Evolutionary conservation across 2,113 vertebrate genomes (phyloP).

Genomic region (Nasalis larvatus): DNA sequence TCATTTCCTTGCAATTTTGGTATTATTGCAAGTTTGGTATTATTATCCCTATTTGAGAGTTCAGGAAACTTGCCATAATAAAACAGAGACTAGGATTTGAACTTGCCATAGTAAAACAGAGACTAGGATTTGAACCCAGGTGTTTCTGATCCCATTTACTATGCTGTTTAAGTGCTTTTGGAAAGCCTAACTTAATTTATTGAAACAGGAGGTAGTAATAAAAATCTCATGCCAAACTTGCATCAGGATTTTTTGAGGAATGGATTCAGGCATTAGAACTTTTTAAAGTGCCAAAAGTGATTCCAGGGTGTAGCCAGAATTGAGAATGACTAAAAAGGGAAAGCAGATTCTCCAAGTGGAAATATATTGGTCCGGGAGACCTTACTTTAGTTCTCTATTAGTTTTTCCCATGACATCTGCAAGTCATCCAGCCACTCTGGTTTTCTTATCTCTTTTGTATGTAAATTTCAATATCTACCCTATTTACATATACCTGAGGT

Average conservation of each 20-base stretch:
- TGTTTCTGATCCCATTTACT: not conserved
- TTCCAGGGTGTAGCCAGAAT: not conserved
- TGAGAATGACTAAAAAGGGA: not conserved
- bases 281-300: not conserved
- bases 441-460: not conserved
- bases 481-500: too few species aligned
- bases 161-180: not conserved
- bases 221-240: not conserved
- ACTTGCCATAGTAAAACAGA: not conserved
- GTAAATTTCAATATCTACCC: not conserved
- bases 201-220: not conserved
- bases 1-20: not conserved
- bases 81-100: not conserved
- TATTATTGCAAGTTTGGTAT: not conserved
- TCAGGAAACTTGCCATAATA: not conserved
- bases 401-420: not conserved
- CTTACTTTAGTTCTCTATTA: not conserved
- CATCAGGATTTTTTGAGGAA: not conserved
- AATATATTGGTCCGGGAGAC: not conserved
- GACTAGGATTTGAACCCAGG: not conserved
- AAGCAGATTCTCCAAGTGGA: not conserved
- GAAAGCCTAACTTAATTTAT: not conserved
- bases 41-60: not conserved
- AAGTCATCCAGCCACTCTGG: not conserved
- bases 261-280: not conserved